These are phyloP conservation scores for Bothrops jararaca DNA, from an alignment of 2,113 vertebrate genomes.

Conservation along the genomic window DNA sequence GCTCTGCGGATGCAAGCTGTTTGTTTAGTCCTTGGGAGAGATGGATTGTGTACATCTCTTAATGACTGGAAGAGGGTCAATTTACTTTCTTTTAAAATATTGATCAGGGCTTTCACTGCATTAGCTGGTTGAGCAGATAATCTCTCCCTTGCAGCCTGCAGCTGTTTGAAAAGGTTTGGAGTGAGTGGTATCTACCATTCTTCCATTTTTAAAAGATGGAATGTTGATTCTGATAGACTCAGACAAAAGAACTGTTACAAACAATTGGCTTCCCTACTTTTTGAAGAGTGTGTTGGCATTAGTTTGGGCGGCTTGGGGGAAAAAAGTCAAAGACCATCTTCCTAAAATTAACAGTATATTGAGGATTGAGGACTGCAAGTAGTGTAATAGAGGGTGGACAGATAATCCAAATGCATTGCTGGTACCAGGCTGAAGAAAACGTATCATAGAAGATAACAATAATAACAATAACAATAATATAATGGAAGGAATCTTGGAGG, in stretches of 20 bases:
- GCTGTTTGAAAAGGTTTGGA: not conserved
- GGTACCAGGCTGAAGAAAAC: not conserved
- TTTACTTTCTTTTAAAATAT: slow-evolving; percentile 65
- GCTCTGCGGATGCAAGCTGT: not conserved
- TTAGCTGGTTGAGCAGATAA: slow-evolving; percentile 58
- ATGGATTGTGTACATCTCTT: not conserved
- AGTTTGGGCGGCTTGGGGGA: not conserved
- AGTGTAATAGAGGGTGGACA: not conserved
- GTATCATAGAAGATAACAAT: too few species aligned
- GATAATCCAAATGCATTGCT: not conserved
- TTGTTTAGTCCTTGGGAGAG: not conserved
- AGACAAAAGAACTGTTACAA: not conserved
- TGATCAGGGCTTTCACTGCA: slow-evolving; percentile 58
- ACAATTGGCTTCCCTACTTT: not conserved
- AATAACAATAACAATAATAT: too few species aligned
- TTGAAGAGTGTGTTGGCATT: not conserved
- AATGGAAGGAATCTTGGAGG: too few species aligned
- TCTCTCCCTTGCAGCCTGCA: not conserved
- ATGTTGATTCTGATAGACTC: not conserved
- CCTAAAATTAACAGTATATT: not conserved
- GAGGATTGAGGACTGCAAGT: not conserved
- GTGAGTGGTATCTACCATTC: not conserved
- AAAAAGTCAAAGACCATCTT: not conserved
- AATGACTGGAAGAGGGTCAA: slow-evolving; percentile 48
- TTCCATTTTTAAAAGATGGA: not conserved